Evolutionary conservation across 2,888 invertebrate species (phyloP).

Genomic region (Polydrusus tereticollis): DNA sequence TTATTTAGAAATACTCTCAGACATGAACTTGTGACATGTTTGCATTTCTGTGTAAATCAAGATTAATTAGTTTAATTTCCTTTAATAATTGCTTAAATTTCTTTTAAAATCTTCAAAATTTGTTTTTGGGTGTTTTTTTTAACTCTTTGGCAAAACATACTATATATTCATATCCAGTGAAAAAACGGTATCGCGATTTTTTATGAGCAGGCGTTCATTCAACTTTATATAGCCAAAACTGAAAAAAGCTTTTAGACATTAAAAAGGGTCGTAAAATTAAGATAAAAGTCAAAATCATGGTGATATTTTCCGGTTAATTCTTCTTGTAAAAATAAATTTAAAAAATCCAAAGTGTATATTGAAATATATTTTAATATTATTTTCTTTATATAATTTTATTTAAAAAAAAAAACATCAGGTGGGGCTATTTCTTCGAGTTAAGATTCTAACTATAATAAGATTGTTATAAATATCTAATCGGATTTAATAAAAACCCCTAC

Average conservation of each 20-base stretch:
- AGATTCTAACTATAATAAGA: no score
- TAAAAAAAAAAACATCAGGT: no score
- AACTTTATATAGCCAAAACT: conserved; percentile 10
- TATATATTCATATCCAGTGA: neutral
- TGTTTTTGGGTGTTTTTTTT: no score
- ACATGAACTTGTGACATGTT: no score
- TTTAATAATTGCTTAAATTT: no score
- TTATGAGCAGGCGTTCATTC: conserved; percentile 7
- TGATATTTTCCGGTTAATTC: conserved; percentile 1
- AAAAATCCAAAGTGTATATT: conserved; percentile 3
- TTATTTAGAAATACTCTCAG: no score
- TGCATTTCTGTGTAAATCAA: no score
- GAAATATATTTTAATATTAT: neutral
- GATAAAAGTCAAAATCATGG: conserved; percentile 7
- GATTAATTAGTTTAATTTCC: no score
- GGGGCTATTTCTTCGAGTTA: no score
- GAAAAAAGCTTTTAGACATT: conserved; percentile 14
- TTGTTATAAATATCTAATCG: no score
- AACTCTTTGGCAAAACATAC: neutral
- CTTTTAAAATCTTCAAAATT: no score
- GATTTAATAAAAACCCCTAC: no score
- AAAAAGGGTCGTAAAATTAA: conserved; percentile 12
- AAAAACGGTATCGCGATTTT: conserved; percentile 1
- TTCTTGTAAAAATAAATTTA: neutral
- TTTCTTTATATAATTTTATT: neutral